phyloP scores from a whole-genome alignment of 2,113 vertebrate species.

The Alligator mississippiensis region DNA sequence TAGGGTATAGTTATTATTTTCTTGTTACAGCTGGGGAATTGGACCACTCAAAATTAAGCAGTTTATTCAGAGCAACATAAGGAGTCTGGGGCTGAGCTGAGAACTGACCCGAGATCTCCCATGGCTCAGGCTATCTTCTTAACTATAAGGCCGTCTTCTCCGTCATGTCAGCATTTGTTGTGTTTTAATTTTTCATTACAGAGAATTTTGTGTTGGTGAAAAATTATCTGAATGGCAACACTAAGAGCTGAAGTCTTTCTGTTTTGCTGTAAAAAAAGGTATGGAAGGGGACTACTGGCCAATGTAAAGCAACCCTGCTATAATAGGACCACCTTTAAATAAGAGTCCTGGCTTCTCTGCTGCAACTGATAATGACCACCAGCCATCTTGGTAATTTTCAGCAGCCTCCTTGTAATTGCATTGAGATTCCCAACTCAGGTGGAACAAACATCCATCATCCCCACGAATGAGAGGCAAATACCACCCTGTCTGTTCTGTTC shows the following conservation, averaged over 20 bases:
- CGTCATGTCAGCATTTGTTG: fast-evolving
- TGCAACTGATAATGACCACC: conserved; percentile 57
- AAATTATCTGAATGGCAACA: conserved; percentile 7
- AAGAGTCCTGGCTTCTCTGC: conserved; percentile 15
- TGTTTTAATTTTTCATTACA: background rate
- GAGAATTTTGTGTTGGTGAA: background rate
- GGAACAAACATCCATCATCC: conserved; percentile 28
- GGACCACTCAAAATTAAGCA: fast-evolving
- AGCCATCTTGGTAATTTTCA: conserved; percentile 34
- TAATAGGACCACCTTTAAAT: conserved; percentile 26
- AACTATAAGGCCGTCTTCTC: background rate
- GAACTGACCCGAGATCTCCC: background rate
- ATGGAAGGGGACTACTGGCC: background rate
- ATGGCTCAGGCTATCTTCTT: background rate
- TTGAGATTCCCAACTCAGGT: background rate
- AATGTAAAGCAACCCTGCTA: background rate
- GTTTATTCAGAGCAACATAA: background rate
- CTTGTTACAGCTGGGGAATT: fast-evolving
- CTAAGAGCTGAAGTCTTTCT: background rate
- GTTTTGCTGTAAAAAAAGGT: conserved; percentile 16
- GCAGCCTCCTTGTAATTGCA: background rate
- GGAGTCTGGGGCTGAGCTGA: background rate
- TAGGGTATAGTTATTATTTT: background rate
- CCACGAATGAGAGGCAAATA: background rate
- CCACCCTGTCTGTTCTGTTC: fast-evolving